A percentile compares a stretch with the other conserved stretches of the same genome.
Conservation (phyloP, 1,140 invertebrate genomes). For the Apocrypta bakeri region DNA sequence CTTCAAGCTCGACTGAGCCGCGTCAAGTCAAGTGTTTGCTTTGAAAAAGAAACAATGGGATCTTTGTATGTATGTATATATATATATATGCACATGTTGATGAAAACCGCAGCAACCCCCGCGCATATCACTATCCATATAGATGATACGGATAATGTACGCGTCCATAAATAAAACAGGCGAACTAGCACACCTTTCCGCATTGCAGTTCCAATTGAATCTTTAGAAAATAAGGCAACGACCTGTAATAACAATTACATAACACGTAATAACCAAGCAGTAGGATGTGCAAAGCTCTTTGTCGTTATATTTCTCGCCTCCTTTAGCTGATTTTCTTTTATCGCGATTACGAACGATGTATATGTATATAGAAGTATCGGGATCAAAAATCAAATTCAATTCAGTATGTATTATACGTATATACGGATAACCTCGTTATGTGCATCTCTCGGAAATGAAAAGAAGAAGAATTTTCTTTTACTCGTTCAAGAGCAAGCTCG, state of each 20-base stretch:
- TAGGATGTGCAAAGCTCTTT: not conserved
- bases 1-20: constrained; percentile 10
- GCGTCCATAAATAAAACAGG: not conserved
- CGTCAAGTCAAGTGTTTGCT: constrained; percentile 19
- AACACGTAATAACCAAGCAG: not conserved
- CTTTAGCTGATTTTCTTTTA: not conserved
- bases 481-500: not conserved
- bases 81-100: not conserved
- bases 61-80: too few relatives aligned
- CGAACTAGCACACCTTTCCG: not conserved
- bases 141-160: not conserved
- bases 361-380: too few relatives aligned
- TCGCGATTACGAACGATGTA: not conserved
- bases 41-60: constrained; percentile 12
- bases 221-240: not conserved
- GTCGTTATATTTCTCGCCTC: not conserved
- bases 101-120: not conserved
- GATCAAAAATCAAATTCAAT: too few relatives aligned
- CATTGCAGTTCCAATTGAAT: not conserved
- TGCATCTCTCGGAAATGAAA: not conserved
- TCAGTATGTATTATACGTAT: too few relatives aligned
- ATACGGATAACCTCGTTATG: too few relatives aligned
- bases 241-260: not conserved
- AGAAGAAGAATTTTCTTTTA: not conserved
- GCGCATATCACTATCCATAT: not conserved